Conservation (phyloP, 2,113 vertebrate genomes). For the Chaetura pelagica region DNA sequence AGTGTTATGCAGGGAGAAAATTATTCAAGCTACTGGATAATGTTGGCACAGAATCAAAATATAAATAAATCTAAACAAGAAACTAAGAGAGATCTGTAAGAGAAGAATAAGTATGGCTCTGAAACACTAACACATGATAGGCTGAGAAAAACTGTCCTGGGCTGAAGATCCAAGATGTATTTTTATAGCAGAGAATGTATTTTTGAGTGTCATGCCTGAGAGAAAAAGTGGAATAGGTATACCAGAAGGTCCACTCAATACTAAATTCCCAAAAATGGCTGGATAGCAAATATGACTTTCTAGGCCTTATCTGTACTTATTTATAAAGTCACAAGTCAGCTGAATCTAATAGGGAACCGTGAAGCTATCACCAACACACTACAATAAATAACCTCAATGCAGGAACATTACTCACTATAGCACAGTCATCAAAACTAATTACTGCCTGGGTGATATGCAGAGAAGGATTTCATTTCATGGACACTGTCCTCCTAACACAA, state of each 20-base stretch:
- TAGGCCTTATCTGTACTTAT: not conserved
- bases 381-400: not conserved
- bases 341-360: not conserved
- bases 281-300: not conserved
- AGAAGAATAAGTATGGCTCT: not conserved
- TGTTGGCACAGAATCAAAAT: not conserved
- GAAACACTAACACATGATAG: not conserved
- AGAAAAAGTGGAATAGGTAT: not conserved
- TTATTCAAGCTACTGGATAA: not conserved
- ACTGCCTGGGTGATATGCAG: not conserved
- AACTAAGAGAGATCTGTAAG: not conserved
- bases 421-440: not conserved
- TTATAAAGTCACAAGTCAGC: not conserved
- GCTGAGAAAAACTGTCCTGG: not conserved
- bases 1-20: not conserved
- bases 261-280: not conserved
- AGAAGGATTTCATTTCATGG: not conserved
- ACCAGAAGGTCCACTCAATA: not conserved
- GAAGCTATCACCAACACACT: not conserved
- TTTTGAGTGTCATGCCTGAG: not conserved
- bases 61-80: not conserved
- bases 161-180: not conserved
- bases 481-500: not conserved
- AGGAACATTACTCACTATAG: not conserved
- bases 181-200: not conserved